Evolutionary conservation across 2,113 vertebrate species (phyloP), one percentile per base, ranked within the genome.

Genomic region (Phyllostomus discolor): DNA sequence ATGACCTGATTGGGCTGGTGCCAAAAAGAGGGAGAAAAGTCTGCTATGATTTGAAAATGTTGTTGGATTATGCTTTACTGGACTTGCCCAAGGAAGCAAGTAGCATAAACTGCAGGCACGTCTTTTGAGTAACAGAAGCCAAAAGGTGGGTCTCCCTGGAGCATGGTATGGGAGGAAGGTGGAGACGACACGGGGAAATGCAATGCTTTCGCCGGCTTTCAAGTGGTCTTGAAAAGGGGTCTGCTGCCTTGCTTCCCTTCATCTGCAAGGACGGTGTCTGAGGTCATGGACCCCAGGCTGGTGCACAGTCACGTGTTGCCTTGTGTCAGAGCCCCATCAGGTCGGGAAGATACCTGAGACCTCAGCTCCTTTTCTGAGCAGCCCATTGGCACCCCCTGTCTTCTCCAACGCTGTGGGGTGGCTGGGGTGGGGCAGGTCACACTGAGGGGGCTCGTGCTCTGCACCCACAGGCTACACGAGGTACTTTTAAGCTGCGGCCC

Each of bases 141-240:
- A 93, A 88, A 88, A 96, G 91, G 73, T 83, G 86, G 86, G 80
- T 41, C 73, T 95, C 88, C 93, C 78, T 72, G 78, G 90, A 73
- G 54, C 72, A 20, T 1, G 8, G 62, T 46, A 86, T 96, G 82
- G 96, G 86, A 94, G 69, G 89, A 70, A 95, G 85, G 48, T 88
- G 82, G 95, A 83, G 93, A 75, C 83, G 92, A 93, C 19, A 79
- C 17, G n/a, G 46, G 66, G 57, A 90, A 97, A 94, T 85, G 73
- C 96, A 94, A 94, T 96, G 95, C 96, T 94, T 79, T 95, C 78
- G 93, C 69, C 43, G 82, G 35, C 76, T 89, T 97, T 89, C 54
- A 35, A 95, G 43, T 80, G 48, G 66, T 48, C 95, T 90, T 87
- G 75, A 94, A 91, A 76, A 57, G 54, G 81, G 41, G 91, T 97